These are phyloP conservation scores for Riparia riparia DNA, from an alignment of 2,113 vertebrate species.

Conservation along the genomic window DNA sequence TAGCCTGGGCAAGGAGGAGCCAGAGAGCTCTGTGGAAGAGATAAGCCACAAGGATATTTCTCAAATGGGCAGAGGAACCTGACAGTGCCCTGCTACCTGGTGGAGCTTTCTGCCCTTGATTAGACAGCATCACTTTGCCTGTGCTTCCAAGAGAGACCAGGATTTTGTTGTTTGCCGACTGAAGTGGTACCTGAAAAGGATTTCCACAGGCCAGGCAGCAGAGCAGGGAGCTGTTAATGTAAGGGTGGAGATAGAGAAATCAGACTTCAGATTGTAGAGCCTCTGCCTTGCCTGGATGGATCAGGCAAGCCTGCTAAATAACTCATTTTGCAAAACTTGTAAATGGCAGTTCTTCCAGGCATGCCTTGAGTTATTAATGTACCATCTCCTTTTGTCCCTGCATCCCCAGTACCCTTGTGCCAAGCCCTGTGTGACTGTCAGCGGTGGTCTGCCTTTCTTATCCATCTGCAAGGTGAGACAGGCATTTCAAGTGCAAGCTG, in stretches of 20 bases:
- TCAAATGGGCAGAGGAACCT: neutral
- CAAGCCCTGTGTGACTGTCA: neutral
- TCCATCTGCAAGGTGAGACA: neutral
- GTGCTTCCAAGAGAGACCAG: neutral
- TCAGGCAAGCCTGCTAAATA: neutral
- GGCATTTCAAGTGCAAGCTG: neutral
- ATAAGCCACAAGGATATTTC: neutral
- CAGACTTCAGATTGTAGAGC: neutral
- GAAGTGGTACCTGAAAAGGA: neutral
- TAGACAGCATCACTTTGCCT: rapidly evolving
- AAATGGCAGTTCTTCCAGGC: neutral
- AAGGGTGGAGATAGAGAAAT: neutral
- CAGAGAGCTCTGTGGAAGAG: too few relatives aligned
- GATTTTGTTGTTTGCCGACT: neutral
- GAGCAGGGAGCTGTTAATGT: neutral
- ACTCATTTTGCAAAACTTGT: neutral
- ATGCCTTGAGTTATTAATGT: neutral
- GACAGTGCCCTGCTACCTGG: neutral
- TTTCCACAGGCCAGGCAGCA: neutral
- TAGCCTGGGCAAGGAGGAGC: too few relatives aligned
- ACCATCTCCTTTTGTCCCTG: neutral
- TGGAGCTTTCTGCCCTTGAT: neutral
- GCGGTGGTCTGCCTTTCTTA: neutral
- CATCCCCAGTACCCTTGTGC: too few relatives aligned
- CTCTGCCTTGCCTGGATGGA: neutral